phyloP scores from a whole-genome alignment of 2,797 vertebrate species.

The Melopsittacus undulatus region DNA sequence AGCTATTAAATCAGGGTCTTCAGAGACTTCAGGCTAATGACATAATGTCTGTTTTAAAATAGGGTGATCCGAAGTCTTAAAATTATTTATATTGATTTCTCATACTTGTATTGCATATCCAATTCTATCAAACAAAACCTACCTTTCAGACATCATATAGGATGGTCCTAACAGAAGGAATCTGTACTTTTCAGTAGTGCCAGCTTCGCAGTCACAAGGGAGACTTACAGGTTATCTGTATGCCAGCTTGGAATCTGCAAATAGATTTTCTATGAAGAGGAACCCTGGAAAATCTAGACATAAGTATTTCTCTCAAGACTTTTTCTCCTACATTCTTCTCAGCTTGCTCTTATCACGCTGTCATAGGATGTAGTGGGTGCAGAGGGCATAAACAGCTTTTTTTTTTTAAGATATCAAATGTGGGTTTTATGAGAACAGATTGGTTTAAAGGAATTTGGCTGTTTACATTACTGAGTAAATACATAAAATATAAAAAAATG shows the following conservation, averaged over 20 bases:
- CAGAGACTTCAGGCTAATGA: neutral
- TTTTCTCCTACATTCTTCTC: neutral
- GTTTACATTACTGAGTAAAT: neutral
- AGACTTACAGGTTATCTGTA: neutral
- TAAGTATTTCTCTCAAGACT: neutral
- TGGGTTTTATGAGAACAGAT: neutral
- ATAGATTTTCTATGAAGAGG: conserved; percentile 12
- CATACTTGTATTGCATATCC: neutral
- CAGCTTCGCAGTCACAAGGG: neutral
- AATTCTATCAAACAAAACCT: neutral
- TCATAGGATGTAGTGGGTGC: neutral
- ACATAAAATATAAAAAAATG: conserved; percentile 3
- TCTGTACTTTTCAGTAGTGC: neutral
- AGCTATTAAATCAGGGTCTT: neutral
- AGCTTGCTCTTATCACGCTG: neutral
- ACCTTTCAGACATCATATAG: neutral
- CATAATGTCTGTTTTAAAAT: neutral
- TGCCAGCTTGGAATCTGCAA: neutral
- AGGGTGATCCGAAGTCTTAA: neutral
- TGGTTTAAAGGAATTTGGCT: neutral
- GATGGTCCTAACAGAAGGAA: neutral
- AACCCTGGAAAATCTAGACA: neutral
- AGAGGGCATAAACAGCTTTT: neutral
- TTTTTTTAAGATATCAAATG: neutral
- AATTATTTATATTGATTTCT: neutral